Evolutionary conservation across 2,797 vertebrate genomes (phyloP), one percentile per base, ranked within the genome.

Genomic region (Falco rusticolus): DNA sequence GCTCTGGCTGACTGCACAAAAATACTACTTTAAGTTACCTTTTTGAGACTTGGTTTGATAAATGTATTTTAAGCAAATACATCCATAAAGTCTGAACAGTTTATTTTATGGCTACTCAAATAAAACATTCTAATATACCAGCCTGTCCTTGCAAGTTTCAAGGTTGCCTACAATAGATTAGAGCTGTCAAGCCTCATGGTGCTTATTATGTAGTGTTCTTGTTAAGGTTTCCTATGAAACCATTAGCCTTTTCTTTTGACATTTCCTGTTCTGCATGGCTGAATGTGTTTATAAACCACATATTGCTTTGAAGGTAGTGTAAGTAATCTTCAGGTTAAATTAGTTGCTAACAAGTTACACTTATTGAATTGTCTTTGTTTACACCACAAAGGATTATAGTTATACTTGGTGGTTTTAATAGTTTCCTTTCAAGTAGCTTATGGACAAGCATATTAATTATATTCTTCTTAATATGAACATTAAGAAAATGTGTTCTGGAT

Each of bases 221-320:
- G 70, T 93, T 96, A 91, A 94, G 57, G 77, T 96, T 96, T 86
- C 34, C 94, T 96, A 68, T 93, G 93, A 97, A 97, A 93, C 51
- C 50, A 75, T 96, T 97, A 97, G 93, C 88, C 83, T 96, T 97
- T 97, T 94, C 94, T 93, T 96, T 97, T 97, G 96, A 94, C 91
- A 97, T 96, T 97, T 97, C 93, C 70, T 89, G 91, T 96, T 97
- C 93, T 95, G 90, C 96, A 96, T 95, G 96, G 95, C 48, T 95
- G 94, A 93, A 33, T 83, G 37, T 93, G 79, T 96, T 97, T 96
- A 92, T 90, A 96, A 97, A 84, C 43, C 68, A 57, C 75, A 50
- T 75, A 93, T 75, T 95, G 51, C 79, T 97, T 96, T 97, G 89
- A 95, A 97, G 45, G 37, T 89, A 92, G 43, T 82, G 78, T 95